Base-by-base conservation (phyloP, 2,888 invertebrate genomes). In the Microctonus brassicae region DNA sequence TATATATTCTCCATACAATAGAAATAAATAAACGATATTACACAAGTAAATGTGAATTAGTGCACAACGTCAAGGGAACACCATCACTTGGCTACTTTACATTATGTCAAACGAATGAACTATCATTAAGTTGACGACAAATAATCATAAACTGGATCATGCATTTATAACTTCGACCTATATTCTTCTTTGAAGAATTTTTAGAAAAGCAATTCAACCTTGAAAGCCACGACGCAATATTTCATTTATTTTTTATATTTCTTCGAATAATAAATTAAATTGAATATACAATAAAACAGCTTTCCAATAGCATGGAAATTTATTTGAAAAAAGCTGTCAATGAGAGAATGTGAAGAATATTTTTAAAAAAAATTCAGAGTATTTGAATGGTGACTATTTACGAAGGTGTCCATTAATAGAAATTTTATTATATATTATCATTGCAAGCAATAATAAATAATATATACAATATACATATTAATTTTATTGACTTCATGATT, bases 101-200 rank as follows among this genome's bases (percentile, higher is more conserved):
- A 60, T 69, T 58, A 69, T 60, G 53, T 73, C 47, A 69, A 61
- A 69, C 34, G 60, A 70, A 72, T 70, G 69, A 68, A 60, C 24
- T 36, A 70, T 70, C 70, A 72, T 73, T 71, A 73, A 22, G 67
- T 57, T 64, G 57, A 60, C 58, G 42, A 36, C 34, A 53, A 53
- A 62, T 71, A 70, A 34, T 53, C 24, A 36, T 65, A 77, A 83
- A 80, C 78, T 79, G 80, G 79, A 82, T 76, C 81, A 60, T 63
- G 74, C 78, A 82, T 83, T 83, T 82, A 84, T 82, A 85, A 80
- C 81, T 76, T 76, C 77, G 83, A 79, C 82, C 82, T 73, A 81
- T 83, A 81, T 82, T 78, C 76, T 76, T 70, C 76, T n/a, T n/a
- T n/a, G 68, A 69, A 53, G 64, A 67, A 68, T 79, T 79, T 79